Conservation (phyloP, 2,113 vertebrate genomes). For the Varanus salvator region DNA sequence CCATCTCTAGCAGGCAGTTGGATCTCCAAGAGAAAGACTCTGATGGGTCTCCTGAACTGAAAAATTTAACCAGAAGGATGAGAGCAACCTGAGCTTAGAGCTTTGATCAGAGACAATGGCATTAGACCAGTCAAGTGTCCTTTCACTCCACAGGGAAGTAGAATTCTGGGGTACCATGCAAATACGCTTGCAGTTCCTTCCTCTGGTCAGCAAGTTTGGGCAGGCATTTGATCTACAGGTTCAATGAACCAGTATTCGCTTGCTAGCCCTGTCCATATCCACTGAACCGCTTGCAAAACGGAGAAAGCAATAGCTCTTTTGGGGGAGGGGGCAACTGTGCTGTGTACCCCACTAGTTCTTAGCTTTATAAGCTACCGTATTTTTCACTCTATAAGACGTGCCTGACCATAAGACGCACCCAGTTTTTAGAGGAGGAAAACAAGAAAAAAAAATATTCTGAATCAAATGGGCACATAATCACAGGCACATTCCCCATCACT, state of each 20-base stretch:
- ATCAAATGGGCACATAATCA: no score
- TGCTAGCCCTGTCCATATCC: no score
- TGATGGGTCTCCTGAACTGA: background rate
- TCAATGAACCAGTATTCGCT: background rate
- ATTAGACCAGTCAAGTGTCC: background rate
- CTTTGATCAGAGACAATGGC: background rate
- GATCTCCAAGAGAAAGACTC: background rate
- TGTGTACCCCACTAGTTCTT: background rate
- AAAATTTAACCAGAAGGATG: background rate
- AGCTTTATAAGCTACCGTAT: conserved; percentile 5
- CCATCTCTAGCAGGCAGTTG: background rate
- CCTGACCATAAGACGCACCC: no score
- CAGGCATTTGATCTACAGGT: background rate
- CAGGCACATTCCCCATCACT: no score
- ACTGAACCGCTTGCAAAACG: background rate
- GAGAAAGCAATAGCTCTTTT: background rate
- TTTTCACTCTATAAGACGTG: no score
- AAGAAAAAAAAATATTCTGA: no score
- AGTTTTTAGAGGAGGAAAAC: no score
- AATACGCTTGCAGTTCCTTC: background rate
- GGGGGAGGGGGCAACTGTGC: background rate
- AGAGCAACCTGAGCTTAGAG: background rate
- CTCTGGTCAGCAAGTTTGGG: background rate
- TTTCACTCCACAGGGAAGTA: background rate
- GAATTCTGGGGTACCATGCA: background rate